Conservation (phyloP, 2,113 vertebrate genomes). For the Percina caprodes region DNA sequence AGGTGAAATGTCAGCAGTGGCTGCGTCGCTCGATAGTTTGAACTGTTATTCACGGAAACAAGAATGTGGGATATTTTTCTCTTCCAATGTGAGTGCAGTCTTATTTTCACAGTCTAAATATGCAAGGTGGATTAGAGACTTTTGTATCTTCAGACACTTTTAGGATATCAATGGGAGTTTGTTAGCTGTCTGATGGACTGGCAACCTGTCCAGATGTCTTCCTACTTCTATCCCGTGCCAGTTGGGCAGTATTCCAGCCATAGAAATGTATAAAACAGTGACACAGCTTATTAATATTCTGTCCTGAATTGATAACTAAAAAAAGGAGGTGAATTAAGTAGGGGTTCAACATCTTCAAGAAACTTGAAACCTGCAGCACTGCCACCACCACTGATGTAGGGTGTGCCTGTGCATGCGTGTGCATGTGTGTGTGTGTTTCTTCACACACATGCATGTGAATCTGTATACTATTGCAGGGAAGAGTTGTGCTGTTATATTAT, state of each 20-base stretch:
- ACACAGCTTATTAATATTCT: background rate
- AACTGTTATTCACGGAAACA: background rate
- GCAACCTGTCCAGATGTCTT: conserved; percentile 2
- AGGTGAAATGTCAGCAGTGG: conserved; percentile 3
- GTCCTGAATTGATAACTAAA: background rate
- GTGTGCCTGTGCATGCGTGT: conserved; percentile 1
- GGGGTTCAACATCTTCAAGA: background rate
- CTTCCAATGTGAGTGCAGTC: background rate
- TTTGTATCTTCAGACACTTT: background rate
- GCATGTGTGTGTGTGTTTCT: background rate
- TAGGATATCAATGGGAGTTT: background rate
- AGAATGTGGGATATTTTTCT: background rate
- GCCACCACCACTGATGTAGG: background rate
- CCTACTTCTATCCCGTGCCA: background rate
- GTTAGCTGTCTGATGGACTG: background rate
- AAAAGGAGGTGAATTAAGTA: background rate
- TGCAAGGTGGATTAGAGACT: background rate
- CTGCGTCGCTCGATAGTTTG: background rate
- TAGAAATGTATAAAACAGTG: background rate
- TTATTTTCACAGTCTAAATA: background rate
- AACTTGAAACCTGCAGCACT: conserved; percentile 13
- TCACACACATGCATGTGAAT: conserved; percentile 21
- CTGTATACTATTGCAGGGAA: conserved; percentile 49
- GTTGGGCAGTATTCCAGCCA: background rate
- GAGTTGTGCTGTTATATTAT: conserved; percentile 66